phyloP scores from a whole-genome alignment of 2,888 invertebrate species.

The Elysia crispata region DNA sequence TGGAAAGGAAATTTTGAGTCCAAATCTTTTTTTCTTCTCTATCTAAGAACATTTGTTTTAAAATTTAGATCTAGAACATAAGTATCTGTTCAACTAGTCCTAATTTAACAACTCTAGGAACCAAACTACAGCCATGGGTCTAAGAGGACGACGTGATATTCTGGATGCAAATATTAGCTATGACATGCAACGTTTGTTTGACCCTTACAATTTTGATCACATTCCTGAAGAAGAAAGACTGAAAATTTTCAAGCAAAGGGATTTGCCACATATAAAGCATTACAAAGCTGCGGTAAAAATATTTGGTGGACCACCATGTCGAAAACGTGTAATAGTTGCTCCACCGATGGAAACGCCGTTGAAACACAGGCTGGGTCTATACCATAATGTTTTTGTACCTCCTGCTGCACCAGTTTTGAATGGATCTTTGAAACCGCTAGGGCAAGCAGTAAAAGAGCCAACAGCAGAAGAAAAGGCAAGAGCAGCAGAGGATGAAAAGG shows the following conservation, averaged over 20 bases:
- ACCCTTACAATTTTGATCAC: slow-evolving; percentile 73
- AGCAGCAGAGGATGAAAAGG: slow-evolving; percentile 55
- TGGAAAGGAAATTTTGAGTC: neutral
- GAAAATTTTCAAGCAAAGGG: slow-evolving; percentile 65
- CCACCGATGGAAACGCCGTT: slow-evolving; percentile 71
- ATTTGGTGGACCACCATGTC: slow-evolving; percentile 71
- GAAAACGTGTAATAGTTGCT: slow-evolving; percentile 69
- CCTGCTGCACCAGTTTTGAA: slow-evolving; percentile 59
- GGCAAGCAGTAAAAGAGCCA: slow-evolving; percentile 53
- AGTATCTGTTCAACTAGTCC: neutral
- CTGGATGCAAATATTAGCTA: slow-evolving; percentile 66
- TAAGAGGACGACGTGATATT: slow-evolving; percentile 55
- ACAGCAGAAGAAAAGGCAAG: slow-evolving; percentile 54
- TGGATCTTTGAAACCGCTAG: slow-evolving; percentile 56
- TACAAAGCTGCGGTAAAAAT: slow-evolving; percentile 74
- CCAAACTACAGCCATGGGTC: slow-evolving; percentile 37
- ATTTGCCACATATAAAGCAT: slow-evolving; percentile 69
- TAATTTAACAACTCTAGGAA: neutral
- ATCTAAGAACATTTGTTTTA: no score
- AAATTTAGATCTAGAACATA: no score
- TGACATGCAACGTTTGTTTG: slow-evolving; percentile 72
- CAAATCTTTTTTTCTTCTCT: no score
- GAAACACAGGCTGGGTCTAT: slow-evolving; percentile 66
- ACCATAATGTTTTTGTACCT: slow-evolving; percentile 50
- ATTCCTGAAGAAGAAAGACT: slow-evolving; percentile 71